Evolutionary conservation across 2,797 vertebrate genomes (phyloP), one percentile per base, ranked within the genome.

Genomic region (Pyrocephalus nanus): DNA sequence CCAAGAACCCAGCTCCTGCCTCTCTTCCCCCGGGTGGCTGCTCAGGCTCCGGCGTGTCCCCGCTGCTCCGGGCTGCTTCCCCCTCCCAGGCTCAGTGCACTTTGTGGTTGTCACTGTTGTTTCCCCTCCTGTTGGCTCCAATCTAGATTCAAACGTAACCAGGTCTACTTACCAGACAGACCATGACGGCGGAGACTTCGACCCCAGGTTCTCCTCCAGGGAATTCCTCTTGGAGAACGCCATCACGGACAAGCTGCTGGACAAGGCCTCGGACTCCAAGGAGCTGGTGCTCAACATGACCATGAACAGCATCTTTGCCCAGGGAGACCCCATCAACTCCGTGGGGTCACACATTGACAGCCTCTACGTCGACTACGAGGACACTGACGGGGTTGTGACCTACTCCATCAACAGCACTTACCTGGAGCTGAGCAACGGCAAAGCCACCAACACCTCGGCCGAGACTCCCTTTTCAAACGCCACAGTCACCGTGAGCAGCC

Each of bases 201-300:
- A 97, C 3, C 87, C 96, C 45, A 95, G 21, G 29, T 96, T 97
- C n/a, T 40, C 97, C 74, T 97, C 98, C 86, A 98, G 98, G 62
- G 96, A 98, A 8, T 90, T 97, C 61, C 97, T 98, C 30, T 97
- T 98, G 5, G 98, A 98, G 36, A 99, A 99, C 3, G 98, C 98
- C 84, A 99, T 99, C 97, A 98, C 98, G 4, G 98, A 98, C 90
- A 98, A 98, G 83, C 97, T 99, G 82, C 96, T 98, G 94, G 98
- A 96, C 4, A 96, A 98, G 15, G 94, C 89, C 9, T 96, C 98
- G 0, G 96, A 97, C 75, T 98, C 98, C 1, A 98, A 98, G 15
- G 98, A 98, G 85, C 91, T 98, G 85, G 54, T 98, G 61, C 94
- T 98, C 81, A 99, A 99, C 67, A 98, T 99, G 93, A 99, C 99